Evolutionary conservation across 2,888 invertebrate species (phyloP), one percentile per base, ranked within the genome.

Genomic region (Ptychoptera contaminata): DNA sequence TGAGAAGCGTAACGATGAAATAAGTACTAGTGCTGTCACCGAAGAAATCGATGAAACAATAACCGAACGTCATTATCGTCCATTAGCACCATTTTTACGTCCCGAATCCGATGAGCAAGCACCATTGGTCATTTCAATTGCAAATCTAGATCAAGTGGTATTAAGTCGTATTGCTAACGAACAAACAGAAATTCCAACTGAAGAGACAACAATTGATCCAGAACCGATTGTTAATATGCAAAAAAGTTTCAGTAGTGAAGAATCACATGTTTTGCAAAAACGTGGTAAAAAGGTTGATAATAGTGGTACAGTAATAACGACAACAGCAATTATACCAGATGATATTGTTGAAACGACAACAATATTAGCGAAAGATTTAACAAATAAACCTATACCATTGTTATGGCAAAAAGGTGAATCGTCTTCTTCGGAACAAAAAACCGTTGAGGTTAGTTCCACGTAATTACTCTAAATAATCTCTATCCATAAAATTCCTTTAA

Each of bases 281-380:
- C 23, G 23, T 23, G 23, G 23, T 23, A 23, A 23, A 23, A 23
- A 23, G 23, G 23, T 23, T 7, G 23, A 5, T 5, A 23, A 23
- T 23, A 7, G 23, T 23, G 23, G 23, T 23, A 23, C 23, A 23
- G 23, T 7, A 4, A 64, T 62, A 44, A 59, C 63, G 23, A 63
- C 63, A 1, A 64, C 67, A 51, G 49, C 66, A 16, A 56, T 67
- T 44, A 55, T 65, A 2, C 46, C 63, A 3, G 62, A 65, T 54
- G 60, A 67, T 32, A 66, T 66, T 52, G 54, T 12, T 8, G 14
- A 11, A 36, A 12, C 36, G 8, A 36, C 36, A 12, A 36, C 36
- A 36, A 36, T 14, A 55, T 9, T 63, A 60, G 31, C 58, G 60
- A 8, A 67, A 61, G 45, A 65, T 67, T 40, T 56, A 64, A 16